phyloP scores from a whole-genome alignment of 2,888 invertebrate genomes.

The Platycnemis pennipes region DNA sequence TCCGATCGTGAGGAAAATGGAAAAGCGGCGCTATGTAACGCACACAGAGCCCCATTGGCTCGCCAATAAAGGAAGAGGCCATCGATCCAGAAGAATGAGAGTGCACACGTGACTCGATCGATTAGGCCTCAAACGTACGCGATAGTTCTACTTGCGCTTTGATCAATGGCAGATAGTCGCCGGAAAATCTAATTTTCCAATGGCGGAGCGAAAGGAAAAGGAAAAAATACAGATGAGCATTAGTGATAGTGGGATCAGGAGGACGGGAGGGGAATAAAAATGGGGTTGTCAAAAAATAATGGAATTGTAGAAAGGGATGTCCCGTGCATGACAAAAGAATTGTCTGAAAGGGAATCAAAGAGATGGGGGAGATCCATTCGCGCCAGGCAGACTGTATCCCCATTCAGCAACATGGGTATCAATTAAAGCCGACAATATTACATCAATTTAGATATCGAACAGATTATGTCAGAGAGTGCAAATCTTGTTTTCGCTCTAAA shows the following conservation, averaged over 20 bases:
- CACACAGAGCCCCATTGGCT: neutral
- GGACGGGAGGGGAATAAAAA: neutral
- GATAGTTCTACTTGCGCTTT: neutral
- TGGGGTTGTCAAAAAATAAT: neutral
- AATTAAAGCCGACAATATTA: neutral
- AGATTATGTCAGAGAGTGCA: no score
- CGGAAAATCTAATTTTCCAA: neutral
- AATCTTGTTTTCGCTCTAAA: no score
- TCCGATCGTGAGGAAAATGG: neutral
- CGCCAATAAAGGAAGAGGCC: neutral
- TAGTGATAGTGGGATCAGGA: neutral
- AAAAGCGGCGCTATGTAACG: neutral
- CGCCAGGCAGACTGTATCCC: neutral
- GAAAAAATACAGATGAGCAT: neutral
- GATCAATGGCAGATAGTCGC: neutral
- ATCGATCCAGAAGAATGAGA: neutral
- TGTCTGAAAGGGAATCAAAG: neutral
- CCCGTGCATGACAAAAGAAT: neutral
- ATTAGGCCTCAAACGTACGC: neutral
- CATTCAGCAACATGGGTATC: neutral
- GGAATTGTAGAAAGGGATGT: neutral
- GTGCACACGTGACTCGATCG: slow-evolving; percentile 1
- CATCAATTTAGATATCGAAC: no score
- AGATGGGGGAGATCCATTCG: neutral
- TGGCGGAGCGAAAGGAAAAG: neutral